Base-by-base conservation (phyloP, 2,888 invertebrate genomes). In the Sesamia inferens region DNA sequence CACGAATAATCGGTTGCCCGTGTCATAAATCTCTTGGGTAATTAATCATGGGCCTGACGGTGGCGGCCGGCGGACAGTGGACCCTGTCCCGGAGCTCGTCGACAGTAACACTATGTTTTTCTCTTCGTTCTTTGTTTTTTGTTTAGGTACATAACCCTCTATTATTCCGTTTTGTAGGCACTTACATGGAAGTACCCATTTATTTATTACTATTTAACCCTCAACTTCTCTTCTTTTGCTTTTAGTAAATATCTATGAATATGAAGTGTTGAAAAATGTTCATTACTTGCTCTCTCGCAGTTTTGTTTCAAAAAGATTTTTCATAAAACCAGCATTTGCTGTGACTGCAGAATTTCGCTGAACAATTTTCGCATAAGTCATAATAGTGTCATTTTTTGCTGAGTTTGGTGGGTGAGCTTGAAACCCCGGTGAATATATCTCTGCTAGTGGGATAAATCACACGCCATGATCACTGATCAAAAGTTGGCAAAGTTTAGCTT, bases 401-500 rank as follows among this genome's bases (percentile, higher is more conserved):
- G 81, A 85, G 79, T 83, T 83, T 67, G 84, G 81, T 84, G 79
- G 74, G 82, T 68, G 79, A 76, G 77, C 82, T 80, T 76, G 76
- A 82, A 78, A 61, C 81, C 78, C 66, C 65, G 69, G 78, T 80
- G 88, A 81, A 91, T 92, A 91, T 91, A 92, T 91, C 90, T 91
- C 86, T 75, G 71, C 75, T 75, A 79, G 81, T 88, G 68, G 84
- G 80, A 92, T 93, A 93, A 93, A 94, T 94, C 93, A 91, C 87
- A 90, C 81, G 85, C 87, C 84, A 88, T 90, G 92, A 93, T 93
- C 92, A 89, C 90, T 87, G 91, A 92, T 93, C 93, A 91, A 90
- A 93, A 93, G 88, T 92, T 93, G 88, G 90, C 87, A 88, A 92
- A 91, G 90, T 92, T 93, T 91, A 91, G 91, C 90, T 92, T 92